Evolutionary conservation across 2,113 vertebrate species (phyloP).

Genomic region (Okapia johnstoni): DNA sequence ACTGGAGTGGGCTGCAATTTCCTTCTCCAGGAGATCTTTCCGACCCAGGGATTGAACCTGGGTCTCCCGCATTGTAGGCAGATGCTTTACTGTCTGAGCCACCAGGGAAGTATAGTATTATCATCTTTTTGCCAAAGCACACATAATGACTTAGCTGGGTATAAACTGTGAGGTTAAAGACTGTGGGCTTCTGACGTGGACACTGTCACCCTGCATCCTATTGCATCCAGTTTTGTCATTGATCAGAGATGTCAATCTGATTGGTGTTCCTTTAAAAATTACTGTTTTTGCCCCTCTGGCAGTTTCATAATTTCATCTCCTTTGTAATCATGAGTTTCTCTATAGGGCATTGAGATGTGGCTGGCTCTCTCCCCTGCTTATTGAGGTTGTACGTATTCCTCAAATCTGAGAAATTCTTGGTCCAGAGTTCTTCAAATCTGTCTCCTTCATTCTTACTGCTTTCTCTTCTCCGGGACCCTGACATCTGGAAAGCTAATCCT

Average conservation of each 20-base stretch:
- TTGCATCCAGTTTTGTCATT: accelerated
- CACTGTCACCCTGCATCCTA: accelerated
- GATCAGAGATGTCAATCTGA: too few relatives aligned
- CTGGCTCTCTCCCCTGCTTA: neutral
- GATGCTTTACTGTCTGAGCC: too few relatives aligned
- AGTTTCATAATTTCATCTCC: neutral
- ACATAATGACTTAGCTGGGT: neutral
- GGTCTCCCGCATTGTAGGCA: too few relatives aligned
- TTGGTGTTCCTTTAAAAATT: neutral
- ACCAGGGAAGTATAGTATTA: too few relatives aligned
- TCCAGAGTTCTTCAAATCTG: neutral
- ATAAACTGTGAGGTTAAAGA: neutral
- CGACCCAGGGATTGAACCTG: too few relatives aligned
- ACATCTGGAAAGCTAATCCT: neutral
- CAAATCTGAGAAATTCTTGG: neutral
- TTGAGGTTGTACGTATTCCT: neutral
- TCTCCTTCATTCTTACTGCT: neutral
- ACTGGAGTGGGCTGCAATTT: too few relatives aligned
- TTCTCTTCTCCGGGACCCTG: neutral
- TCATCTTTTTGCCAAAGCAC: neutral
- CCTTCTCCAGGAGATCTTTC: too few relatives aligned
- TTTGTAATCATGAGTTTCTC: neutral
- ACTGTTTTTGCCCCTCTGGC: neutral
- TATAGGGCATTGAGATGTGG: neutral
- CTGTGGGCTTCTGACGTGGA: neutral